Evolutionary conservation across 2,888 invertebrate species (phyloP).

Genomic region (Pelosia muscerda): DNA sequence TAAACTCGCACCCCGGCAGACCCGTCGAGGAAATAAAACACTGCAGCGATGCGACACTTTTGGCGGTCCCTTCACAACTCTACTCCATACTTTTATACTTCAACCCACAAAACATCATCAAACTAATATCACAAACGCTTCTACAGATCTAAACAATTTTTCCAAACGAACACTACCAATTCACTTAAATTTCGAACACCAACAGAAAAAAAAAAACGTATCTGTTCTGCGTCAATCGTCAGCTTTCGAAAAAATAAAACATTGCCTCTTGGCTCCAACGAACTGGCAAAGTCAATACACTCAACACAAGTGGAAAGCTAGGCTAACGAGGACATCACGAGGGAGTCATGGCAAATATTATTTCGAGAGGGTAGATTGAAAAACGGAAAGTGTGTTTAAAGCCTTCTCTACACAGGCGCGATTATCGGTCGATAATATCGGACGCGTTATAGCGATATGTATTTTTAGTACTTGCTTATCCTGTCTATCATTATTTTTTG

Average conservation of each 20-base stretch:
- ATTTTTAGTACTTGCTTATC: too few species aligned
- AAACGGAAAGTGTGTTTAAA: conserved; percentile 50
- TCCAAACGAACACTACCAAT: conserved; percentile 10
- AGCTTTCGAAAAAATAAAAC: conserved; percentile 58
- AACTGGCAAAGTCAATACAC: conserved; percentile 79
- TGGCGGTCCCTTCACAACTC: too few species aligned
- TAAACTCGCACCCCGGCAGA: too few species aligned
- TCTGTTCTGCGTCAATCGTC: conserved; percentile 47
- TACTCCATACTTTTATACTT: too few species aligned
- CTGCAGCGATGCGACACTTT: too few species aligned
- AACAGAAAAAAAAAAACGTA: conserved; percentile 35
- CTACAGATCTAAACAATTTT: neutral
- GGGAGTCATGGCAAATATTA: conserved; percentile 73
- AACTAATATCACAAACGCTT: too few species aligned
- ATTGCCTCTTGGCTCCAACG: conserved; percentile 70
- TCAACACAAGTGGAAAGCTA: conserved; percentile 63
- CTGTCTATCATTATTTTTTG: too few species aligned
- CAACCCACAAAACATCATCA: too few species aligned
- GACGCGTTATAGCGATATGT: too few species aligned
- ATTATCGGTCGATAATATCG: too few species aligned
- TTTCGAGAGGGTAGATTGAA: conserved; percentile 61
- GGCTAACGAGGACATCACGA: conserved; percentile 74
- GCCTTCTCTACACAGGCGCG: too few species aligned
- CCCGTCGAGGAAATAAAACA: too few species aligned
- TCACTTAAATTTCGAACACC: conserved; percentile 31